phyloP scores from a whole-genome alignment of 2,797 vertebrate species.

The Melanotaenia nigrans region DNA sequence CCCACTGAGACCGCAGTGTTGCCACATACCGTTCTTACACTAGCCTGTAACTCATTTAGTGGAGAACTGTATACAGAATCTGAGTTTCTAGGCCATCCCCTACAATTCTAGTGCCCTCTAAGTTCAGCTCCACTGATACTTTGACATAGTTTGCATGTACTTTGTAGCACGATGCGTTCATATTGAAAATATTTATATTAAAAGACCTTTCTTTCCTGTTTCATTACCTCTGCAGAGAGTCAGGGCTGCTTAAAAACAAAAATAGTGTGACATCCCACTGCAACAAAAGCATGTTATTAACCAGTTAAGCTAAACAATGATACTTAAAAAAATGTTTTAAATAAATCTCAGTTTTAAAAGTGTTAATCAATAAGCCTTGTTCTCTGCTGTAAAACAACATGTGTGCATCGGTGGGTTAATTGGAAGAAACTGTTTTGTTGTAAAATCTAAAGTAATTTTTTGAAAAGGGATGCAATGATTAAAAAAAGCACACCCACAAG shows the following conservation, averaged over 20 bases:
- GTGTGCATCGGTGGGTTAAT: no score
- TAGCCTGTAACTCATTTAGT: constrained; percentile 34
- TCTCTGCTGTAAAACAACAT: no score
- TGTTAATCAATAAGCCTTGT: no score
- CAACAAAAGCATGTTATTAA: background rate
- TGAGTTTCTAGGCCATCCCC: constrained; percentile 8
- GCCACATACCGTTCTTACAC: constrained; percentile 40
- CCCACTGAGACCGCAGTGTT: constrained; percentile 80
- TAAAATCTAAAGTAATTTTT: no score
- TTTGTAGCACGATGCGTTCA: background rate
- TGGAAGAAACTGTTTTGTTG: no score
- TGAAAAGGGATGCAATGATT: no score
- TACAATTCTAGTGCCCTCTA: constrained; percentile 9
- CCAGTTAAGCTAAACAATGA: background rate
- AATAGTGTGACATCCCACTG: no score
- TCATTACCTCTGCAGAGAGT: background rate
- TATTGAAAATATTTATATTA: constrained; percentile 3
- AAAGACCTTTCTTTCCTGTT: background rate
- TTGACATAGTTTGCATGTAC: background rate
- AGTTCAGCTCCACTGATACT: background rate
- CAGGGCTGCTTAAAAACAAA: background rate
- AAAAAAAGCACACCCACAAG: no score
- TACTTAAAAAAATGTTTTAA: background rate
- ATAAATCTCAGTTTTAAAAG: background rate
- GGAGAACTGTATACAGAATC: constrained; percentile 29